Percentiles rank a stretch among this genome's conserved stretches.
Evolutionary conservation across 2,113 vertebrate genomes (phyloP).

Genomic region (Jaculus jaculus): DNA sequence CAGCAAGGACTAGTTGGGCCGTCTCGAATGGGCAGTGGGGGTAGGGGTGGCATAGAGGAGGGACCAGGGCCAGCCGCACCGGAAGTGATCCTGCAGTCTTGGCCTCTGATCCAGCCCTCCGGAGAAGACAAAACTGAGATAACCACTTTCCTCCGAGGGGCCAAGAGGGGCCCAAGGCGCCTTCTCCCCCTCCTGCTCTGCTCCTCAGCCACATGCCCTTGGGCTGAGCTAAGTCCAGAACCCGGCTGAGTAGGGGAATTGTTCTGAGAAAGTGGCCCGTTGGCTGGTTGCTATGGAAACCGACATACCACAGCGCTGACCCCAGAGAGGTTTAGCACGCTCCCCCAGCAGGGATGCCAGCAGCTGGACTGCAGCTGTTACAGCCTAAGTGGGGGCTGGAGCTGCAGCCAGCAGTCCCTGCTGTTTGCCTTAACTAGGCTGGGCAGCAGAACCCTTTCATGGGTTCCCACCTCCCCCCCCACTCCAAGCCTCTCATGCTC

Average conservation of each 20-base stretch:
- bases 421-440: conserved; percentile 70
- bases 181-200: conserved; percentile 54
- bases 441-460: conserved; percentile 27
- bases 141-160: conserved; percentile 65
- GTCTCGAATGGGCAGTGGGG: not conserved
- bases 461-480: not conserved
- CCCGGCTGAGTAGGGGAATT: conserved; percentile 87
- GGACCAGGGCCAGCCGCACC: not conserved
- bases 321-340: conserved; percentile 91
- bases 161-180: conserved; percentile 47
- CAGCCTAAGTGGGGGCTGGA: conserved; percentile 79
- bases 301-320: conserved; percentile 95
- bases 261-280: conserved; percentile 88
- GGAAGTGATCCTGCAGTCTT: conserved; percentile 1
- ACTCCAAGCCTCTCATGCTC: not conserved
- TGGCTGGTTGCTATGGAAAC: conserved; percentile 94
- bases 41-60: not conserved
- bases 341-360: conserved; percentile 89
- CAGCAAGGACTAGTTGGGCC: conserved; percentile 20
- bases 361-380: conserved; percentile 97
- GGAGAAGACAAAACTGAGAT: conserved; percentile 38
- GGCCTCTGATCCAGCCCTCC: not conserved
- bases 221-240: conserved; percentile 85
- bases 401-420: conserved; percentile 70
- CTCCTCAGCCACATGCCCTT: conserved; percentile 82